Percentiles rank a stretch among this genome's conserved stretches.
Conservation (phyloP, 2,797 vertebrate species). For the Periophthalmus magnuspinnatus region DNA sequence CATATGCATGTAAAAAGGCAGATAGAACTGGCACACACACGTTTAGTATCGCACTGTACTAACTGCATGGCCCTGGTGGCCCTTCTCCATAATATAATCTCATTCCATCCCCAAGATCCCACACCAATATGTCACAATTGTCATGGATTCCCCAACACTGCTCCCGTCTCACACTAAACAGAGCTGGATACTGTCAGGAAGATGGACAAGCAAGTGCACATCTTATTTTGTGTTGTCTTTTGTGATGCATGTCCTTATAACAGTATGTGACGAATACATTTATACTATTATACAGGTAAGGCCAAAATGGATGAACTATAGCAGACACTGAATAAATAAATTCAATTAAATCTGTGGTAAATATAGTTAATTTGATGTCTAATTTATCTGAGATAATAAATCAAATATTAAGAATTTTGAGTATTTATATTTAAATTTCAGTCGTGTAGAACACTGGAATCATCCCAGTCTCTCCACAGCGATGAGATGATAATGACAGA, state of each 20-base stretch:
- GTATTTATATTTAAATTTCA: too few species aligned
- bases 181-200: slow-evolving; percentile 53
- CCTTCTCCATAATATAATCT: slow-evolving; percentile 73
- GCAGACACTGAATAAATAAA: too few species aligned
- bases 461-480: not conserved
- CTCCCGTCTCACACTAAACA: slow-evolving; percentile 61
- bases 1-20: slow-evolving; percentile 24
- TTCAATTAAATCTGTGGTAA: not conserved
- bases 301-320: too few species aligned
- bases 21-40: slow-evolving; percentile 30
- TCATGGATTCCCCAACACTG: slow-evolving; percentile 72
- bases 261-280: too few species aligned
- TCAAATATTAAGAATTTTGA: too few species aligned
- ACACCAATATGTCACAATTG: slow-evolving; percentile 77
- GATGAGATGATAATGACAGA: slow-evolving; percentile 1
- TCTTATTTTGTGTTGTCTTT: slow-evolving; percentile 25
- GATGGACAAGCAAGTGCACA: slow-evolving; percentile 56
- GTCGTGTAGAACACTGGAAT: not conserved
- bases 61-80: slow-evolving; percentile 63
- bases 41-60: slow-evolving; percentile 61
- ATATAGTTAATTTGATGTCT: not conserved
- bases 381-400: not conserved
- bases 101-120: slow-evolving; percentile 71
- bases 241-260: not conserved
- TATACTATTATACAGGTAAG: too few species aligned